Evolutionary conservation across 2,797 vertebrate species (phyloP).

Genomic region (Cygnus olor): DNA sequence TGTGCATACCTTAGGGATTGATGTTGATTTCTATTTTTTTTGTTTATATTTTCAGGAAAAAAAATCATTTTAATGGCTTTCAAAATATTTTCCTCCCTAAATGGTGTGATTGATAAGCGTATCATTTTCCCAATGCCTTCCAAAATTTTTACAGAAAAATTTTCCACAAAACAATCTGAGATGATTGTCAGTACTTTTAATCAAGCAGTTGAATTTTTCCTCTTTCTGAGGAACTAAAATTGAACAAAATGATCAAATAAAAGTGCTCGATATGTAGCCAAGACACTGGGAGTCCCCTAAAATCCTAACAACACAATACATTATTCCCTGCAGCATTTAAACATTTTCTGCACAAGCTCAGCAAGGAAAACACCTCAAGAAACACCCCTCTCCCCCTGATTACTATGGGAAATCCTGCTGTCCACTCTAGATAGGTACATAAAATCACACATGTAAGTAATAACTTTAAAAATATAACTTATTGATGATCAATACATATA

Average conservation of each 20-base stretch:
- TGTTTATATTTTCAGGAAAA: neutral
- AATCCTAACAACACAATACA: neutral
- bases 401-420: neutral
- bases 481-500: accelerated
- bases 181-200: neutral
- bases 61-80: neutral
- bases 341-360: neutral
- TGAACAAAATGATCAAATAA: neutral
- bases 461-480: neutral
- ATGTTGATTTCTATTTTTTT: neutral
- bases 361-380: neutral
- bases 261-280: neutral
- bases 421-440: neutral
- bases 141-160: neutral
- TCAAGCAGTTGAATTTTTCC: neutral
- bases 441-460: neutral
- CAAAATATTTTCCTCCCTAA: neutral
- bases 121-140: neutral
- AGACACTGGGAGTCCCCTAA: neutral
- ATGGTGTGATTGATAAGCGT: neutral
- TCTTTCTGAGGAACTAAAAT: neutral
- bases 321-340: neutral
- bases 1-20: neutral
- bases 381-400: neutral
- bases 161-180: neutral